Percentiles rank a stretch among this genome's conserved stretches.
Evolutionary conservation across 2,797 vertebrate genomes (phyloP).

Genomic region (Lepilemur ruficaudatus): DNA sequence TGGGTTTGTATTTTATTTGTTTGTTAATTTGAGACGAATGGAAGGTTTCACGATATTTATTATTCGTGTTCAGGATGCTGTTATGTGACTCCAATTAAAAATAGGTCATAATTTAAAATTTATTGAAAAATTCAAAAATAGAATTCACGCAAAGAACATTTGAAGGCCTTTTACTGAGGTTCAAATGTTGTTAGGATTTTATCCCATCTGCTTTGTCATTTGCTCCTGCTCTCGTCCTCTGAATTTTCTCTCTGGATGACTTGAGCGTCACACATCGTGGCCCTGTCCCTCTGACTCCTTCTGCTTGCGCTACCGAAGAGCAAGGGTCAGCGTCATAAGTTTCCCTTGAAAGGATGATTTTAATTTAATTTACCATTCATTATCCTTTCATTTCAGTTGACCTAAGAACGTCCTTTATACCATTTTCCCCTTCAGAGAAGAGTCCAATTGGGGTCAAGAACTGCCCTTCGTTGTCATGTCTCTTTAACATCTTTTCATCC

Average conservation of each 20-base stretch:
- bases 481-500: background rate
- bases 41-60: background rate
- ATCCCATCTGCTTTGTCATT: background rate
- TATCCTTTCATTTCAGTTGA: background rate
- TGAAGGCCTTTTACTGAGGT: background rate
- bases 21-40: background rate
- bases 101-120: background rate
- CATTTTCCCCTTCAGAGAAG: background rate
- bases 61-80: background rate
- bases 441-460: background rate
- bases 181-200: background rate
- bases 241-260: background rate
- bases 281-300: background rate
- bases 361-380: background rate
- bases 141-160: background rate
- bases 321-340: background rate
- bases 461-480: background rate
- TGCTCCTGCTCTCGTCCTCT: background rate
- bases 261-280: background rate
- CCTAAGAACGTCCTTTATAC: background rate
- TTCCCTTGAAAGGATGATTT: background rate
- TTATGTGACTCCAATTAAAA: background rate
- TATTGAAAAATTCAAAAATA: background rate
- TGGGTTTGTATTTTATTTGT: background rate
- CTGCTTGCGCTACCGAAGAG: background rate